Conservation (phyloP, 2,888 invertebrate genomes). For the Brachycybe producta region DNA sequence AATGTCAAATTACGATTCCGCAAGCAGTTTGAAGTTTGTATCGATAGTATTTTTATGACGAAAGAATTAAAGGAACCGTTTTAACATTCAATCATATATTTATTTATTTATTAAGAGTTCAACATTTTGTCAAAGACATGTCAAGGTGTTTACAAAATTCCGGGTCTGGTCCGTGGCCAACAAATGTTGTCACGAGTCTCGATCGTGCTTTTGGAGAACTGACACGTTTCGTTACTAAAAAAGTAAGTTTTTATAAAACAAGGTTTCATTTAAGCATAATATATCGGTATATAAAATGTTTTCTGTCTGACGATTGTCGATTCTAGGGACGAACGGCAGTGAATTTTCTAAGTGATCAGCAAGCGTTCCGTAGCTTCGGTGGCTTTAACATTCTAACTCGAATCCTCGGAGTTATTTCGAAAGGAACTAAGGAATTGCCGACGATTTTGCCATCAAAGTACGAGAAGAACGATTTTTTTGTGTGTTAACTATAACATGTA, state of each 20-base stretch:
- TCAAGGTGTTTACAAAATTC: slow-evolving; percentile 36
- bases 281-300: not conserved
- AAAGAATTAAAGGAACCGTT: no score
- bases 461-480: no score
- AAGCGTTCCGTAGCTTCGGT: slow-evolving; percentile 39
- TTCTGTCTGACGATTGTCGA: slow-evolving; percentile 14
- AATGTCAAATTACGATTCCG: no score
- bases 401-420: slow-evolving; percentile 48
- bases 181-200: slow-evolving; percentile 41
- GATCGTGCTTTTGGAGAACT: slow-evolving; percentile 46
- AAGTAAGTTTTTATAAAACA: slow-evolving; percentile 22
- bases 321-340: slow-evolving; percentile 20
- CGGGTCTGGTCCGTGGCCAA: slow-evolving; percentile 40
- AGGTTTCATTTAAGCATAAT: not conserved
- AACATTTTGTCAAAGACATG: slow-evolving; percentile 39
- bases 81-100: no score
- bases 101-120: slow-evolving; percentile 29
- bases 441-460: slow-evolving; percentile 48
- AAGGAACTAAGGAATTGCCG: slow-evolving; percentile 34
- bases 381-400: slow-evolving; percentile 52
- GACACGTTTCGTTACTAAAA: slow-evolving; percentile 40
- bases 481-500: no score
- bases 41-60: no score
- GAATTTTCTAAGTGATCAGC: slow-evolving; percentile 40
- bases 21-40: slow-evolving; percentile 12